phyloP scores from a whole-genome alignment of 2,888 invertebrate genomes.

The Cosmia trapezina region DNA sequence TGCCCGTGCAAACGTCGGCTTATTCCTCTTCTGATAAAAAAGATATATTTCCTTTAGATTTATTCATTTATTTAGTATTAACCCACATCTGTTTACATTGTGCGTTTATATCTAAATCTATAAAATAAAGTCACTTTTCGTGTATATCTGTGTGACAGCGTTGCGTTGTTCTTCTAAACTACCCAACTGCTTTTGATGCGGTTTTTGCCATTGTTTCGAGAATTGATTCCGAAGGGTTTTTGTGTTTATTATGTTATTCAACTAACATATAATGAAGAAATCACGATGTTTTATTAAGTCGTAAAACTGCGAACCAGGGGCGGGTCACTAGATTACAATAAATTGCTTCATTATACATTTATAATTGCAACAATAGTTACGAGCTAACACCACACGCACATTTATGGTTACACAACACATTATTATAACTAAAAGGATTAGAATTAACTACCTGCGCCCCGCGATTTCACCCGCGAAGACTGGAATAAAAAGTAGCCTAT shows the following conservation, averaged over 20 bases:
- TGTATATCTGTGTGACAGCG: background rate
- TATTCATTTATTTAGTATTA: too few relatives aligned
- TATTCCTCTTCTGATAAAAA: too few relatives aligned
- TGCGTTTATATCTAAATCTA: too few relatives aligned
- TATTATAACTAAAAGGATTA: background rate
- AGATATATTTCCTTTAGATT: too few relatives aligned
- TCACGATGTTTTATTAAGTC: too few relatives aligned
- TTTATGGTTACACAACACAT: too few relatives aligned
- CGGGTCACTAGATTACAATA: background rate
- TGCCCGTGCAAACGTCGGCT: too few relatives aligned
- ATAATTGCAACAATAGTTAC: background rate
- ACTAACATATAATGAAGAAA: background rate
- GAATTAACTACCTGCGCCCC: too few relatives aligned
- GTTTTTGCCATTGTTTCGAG: background rate
- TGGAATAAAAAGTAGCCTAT: too few relatives aligned
- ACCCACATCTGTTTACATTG: too few relatives aligned
- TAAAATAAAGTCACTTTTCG: too few relatives aligned
- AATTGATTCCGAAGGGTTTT: background rate
- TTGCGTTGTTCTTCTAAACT: background rate
- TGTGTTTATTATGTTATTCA: background rate
- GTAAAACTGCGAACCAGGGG: background rate
- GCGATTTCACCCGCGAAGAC: too few relatives aligned
- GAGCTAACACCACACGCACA: background rate
- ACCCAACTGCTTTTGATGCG: background rate
- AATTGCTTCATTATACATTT: background rate